Percentiles rank a stretch among this genome's conserved stretches.
Evolutionary conservation across 2,797 vertebrate genomes (phyloP).

Genomic region (Enteromius anoplus): DNA sequence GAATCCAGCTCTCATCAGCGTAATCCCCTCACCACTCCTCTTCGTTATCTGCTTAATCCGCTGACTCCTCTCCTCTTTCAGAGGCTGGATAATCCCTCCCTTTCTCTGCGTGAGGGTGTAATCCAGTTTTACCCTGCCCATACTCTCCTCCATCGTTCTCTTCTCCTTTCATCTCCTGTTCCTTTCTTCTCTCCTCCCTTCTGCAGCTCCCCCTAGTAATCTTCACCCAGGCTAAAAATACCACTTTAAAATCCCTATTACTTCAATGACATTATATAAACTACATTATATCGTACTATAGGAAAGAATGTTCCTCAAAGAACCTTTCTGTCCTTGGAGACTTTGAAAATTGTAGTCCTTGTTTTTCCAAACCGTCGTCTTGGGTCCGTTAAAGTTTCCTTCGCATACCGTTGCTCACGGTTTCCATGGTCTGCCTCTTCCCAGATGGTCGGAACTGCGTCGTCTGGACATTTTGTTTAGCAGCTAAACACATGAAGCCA

Average conservation of each 20-base stretch:
- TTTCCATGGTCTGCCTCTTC: slow-evolving; percentile 32
- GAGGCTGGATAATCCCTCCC: slow-evolving; percentile 75
- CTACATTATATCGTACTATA: slow-evolving; percentile 45
- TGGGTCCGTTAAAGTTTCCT: slow-evolving; percentile 2
- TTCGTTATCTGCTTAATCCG: slow-evolving; percentile 76
- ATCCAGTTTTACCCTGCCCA: slow-evolving; percentile 72
- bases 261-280: slow-evolving; percentile 41
- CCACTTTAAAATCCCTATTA: slow-evolving; percentile 15
- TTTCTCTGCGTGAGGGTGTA: slow-evolving; percentile 67
- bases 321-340: not conserved
- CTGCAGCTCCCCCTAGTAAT: slow-evolving; percentile 17
- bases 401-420: slow-evolving; percentile 30
- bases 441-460: slow-evolving; percentile 52
- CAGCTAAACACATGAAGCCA: slow-evolving; percentile 37
- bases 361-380: slow-evolving; percentile 17
- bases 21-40: slow-evolving; percentile 79
- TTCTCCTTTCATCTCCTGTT: slow-evolving; percentile 62
- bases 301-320: not conserved
- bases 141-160: slow-evolving; percentile 53
- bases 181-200: slow-evolving; percentile 33
- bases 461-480: slow-evolving; percentile 43
- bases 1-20: slow-evolving; percentile 73
- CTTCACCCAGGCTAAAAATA: slow-evolving; percentile 26
- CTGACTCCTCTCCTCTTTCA: slow-evolving; percentile 75
- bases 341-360: slow-evolving; percentile 11